Base-by-base conservation (phyloP, 2,888 invertebrate species). In the Drosophila aldrichi region DNA sequence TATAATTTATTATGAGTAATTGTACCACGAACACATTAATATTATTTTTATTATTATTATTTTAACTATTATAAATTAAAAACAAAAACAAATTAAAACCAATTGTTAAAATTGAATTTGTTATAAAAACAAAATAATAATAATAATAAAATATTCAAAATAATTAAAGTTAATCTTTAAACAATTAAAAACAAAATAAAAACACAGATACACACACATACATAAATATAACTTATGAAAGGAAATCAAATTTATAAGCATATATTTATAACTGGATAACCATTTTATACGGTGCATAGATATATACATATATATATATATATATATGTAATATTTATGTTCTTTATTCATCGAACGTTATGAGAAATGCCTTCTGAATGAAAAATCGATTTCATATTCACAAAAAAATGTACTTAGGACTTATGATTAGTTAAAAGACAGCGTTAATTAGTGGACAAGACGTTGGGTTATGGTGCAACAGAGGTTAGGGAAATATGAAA, bases 311-410 rank as follows among this genome's bases (percentile, higher is more conserved):
- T 46, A 44, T 40, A n/a, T 6, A 44, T 16, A 25, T 16, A 8
- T 5, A 52, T 36, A 52, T 52, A 52, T 49, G 58, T 34, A 64
- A 36, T 36, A 51, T 44, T 64, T 59, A 63, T 57, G 43, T 61
- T 60, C 54, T 25, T 18, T 59, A 71, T 71, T 62, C 40, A 57
- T 68, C 62, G 58, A 59, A 61, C 48, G 46, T 78, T 81, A 77
- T 81, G 62, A 81, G 70, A 76, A 71, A 69, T 82, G 80, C 86
- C 80, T 81, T 81, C 62, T 64, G 52, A 79, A 79, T 75, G 62
- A 64, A 54, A 70, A 72, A 52, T 49, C 54, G 54, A 62, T 48
- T 44, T 58, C 22, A 51, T 38, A 63, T 49, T 41, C 41, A 54
- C 49, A 70, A 38, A 43, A 36, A 57, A 75, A 34, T 59, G 44